These are phyloP conservation scores for Clarias batrachus DNA, from an alignment of 2,113 vertebrate species.

Conservation along the genomic window DNA sequence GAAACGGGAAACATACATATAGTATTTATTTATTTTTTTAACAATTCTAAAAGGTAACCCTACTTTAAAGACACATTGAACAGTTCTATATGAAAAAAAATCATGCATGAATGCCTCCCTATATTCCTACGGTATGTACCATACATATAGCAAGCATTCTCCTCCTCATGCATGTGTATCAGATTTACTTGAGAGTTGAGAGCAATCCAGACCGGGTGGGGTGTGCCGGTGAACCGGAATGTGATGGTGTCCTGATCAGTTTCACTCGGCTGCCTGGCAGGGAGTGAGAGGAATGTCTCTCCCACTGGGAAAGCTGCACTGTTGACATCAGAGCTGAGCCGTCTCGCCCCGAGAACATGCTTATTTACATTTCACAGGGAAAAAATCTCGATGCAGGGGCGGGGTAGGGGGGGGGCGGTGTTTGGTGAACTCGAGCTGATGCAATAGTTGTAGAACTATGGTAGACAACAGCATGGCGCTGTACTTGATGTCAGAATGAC, in stretches of 20 bases:
- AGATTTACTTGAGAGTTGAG: background rate
- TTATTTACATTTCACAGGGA: constrained; percentile 41
- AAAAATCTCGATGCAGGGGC: background rate
- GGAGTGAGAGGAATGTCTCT: constrained; percentile 7
- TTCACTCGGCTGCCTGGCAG: constrained; percentile 32
- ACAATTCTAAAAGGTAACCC: background rate
- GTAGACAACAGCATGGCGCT: background rate
- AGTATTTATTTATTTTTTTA: background rate
- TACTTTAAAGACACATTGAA: background rate
- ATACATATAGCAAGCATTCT: background rate
- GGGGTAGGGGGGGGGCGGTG: background rate
- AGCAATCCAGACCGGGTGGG: background rate
- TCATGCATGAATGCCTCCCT: background rate
- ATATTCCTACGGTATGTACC: background rate
- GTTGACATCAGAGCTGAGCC: constrained; percentile 11
- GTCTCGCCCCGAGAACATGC: background rate
- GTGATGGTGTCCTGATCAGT: constrained; percentile 34
- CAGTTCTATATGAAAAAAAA: background rate
- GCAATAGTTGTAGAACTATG: background rate
- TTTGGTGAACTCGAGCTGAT: constrained; percentile 8
- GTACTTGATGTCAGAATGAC: background rate
- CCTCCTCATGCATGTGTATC: constrained; percentile 6
- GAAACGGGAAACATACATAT: background rate
- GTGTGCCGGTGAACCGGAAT: constrained; percentile 10
- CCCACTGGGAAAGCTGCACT: background rate